Evolutionary conservation across 2,888 invertebrate species (phyloP), one percentile per base, ranked within the genome.

Genomic region (Drosophila borborema): DNA sequence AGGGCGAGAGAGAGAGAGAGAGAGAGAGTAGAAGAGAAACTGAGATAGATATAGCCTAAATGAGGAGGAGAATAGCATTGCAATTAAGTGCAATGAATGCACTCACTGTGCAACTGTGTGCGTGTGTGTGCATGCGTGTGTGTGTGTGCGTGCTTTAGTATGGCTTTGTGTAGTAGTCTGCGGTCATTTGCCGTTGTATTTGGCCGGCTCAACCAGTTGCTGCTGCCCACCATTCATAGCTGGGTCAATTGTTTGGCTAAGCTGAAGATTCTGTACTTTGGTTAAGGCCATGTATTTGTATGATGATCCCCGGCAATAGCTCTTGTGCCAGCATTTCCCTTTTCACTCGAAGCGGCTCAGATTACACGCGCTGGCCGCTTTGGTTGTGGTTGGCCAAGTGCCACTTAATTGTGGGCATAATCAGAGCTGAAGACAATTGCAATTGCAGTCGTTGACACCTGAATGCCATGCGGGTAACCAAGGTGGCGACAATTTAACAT

Each of bases 51-150:
- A 55, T 45, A 51, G 70, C 54, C 41, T 74, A 45, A 69, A 63
- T 20, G 70, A 75, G 46, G n/a, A 55, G 60, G 59, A 53, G 67
- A 60, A 79, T 55, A 77, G 63, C 66, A 71, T 49, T 75, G 85
- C 88, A 82, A 89, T 88, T 86, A 89, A 77, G 75, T 78, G 78
- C 81, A 77, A 75, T 80, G 82, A 80, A 82, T 89, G 82, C 68
- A 79, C 67, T 73, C 58, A 64, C 51, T 61, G 43, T 53, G 36
- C 40, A 20, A 53, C 23, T 59, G 49, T 36, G 36, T 73, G 51
- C 41, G 23, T 20, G 51, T 59, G 65, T 10, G 28, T 31, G 49
- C 34, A 48, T 18, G 16, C 20, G 41, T 18, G 14, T 9, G 36
- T 23, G 43, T 16, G 48, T 9, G 34, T 45, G 53, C 4, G 46